These are phyloP conservation scores for Pangasianodon gigas DNA, from an alignment of 2,113 vertebrate species.

Conservation along the genomic window DNA sequence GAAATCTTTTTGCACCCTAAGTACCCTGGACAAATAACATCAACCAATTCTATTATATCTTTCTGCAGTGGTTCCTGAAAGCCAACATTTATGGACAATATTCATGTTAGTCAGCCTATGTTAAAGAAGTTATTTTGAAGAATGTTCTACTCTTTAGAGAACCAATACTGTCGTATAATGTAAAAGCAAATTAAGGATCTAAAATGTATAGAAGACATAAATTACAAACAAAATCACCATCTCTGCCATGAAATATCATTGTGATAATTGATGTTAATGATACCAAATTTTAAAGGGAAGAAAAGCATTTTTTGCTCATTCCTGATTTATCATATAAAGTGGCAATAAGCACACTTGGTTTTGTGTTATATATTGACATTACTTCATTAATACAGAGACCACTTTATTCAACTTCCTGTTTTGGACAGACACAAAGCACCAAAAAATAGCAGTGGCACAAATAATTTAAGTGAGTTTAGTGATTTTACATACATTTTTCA, in stretches of 20 bases:
- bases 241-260: neutral
- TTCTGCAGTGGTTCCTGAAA: neutral
- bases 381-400: neutral
- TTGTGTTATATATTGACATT: neutral
- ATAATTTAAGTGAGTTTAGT: neutral
- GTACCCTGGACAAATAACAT: neutral
- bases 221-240: neutral
- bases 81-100: neutral
- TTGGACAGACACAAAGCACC: neutral
- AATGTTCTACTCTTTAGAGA: neutral
- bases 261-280: neutral
- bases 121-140: neutral
- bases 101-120: neutral
- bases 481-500: neutral
- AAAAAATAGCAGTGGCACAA: neutral
- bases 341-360: neutral
- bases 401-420: neutral
- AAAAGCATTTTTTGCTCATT: neutral
- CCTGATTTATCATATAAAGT: neutral
- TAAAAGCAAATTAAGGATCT: neutral
- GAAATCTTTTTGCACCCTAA: neutral
- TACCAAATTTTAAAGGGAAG: neutral
- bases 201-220: neutral
- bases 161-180: neutral
- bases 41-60: neutral